A percentile compares a stretch with the other conserved stretches of the same genome.
phyloP scores from a whole-genome alignment of 2,113 vertebrate genomes.

The Archilochus colubris region DNA sequence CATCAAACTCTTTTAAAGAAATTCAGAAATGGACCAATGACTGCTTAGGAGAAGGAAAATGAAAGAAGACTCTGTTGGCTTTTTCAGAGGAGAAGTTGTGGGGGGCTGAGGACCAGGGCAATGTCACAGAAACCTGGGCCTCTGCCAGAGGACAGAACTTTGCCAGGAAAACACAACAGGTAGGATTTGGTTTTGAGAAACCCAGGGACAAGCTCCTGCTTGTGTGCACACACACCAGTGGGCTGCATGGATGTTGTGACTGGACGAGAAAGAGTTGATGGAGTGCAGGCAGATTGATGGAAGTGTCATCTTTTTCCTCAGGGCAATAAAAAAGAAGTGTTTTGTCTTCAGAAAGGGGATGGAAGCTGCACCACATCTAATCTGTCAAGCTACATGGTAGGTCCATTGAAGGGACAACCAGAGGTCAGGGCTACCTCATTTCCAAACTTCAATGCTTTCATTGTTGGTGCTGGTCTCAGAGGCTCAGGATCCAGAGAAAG shows the following conservation, averaged over 20 bases:
- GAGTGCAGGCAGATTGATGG: neutral
- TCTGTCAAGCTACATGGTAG: neutral
- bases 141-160: neutral
- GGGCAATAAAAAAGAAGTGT: neutral
- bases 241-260: neutral
- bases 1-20: neutral
- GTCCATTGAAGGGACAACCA: neutral
- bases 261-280: neutral
- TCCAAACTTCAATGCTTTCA: neutral
- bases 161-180: neutral
- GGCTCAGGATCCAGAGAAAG: neutral
- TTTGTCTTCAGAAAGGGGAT: neutral
- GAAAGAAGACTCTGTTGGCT: too few species aligned
- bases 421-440: neutral
- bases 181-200: neutral
- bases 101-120: neutral
- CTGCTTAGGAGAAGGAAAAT: neutral
- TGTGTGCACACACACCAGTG: neutral
- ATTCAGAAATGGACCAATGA: neutral
- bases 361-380: neutral
- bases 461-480: neutral
- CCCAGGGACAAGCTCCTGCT: neutral
- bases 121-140: neutral
- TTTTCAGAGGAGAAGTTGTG: neutral
- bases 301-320: neutral